Conservation (phyloP, 2,888 invertebrate genomes). For the Scrobipalpa atriplicella region DNA sequence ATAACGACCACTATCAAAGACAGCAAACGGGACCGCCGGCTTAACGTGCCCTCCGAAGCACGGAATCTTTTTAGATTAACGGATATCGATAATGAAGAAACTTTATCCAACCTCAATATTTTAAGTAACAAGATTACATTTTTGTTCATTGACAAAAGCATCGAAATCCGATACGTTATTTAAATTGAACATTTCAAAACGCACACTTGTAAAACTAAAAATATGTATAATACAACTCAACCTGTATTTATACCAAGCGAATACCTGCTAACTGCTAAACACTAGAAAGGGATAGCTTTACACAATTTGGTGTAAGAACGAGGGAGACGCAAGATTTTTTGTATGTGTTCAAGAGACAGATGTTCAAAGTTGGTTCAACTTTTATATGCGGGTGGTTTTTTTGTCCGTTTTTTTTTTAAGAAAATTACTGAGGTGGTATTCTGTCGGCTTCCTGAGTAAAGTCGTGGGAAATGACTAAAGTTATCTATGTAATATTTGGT, state of each 20-base stretch:
- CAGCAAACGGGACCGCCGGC: too few species aligned
- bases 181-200: slow-evolving; percentile 10
- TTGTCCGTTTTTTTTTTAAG: slow-evolving; percentile 34
- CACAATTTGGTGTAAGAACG: slow-evolving; percentile 26
- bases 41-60: too few species aligned
- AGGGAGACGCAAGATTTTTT: slow-evolving; percentile 40
- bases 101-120: slow-evolving; percentile 1
- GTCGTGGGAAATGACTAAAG: slow-evolving; percentile 15
- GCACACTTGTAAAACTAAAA: slow-evolving; percentile 21
- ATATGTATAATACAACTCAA: slow-evolving; percentile 11
- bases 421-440: slow-evolving; percentile 42
- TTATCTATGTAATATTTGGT: neutral
- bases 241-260: slow-evolving; percentile 8
- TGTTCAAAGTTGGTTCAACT: slow-evolving; percentile 61
- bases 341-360: slow-evolving; percentile 61
- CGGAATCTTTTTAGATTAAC: too few species aligned
- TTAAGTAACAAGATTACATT: slow-evolving; percentile 9
- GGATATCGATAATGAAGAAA: neutral
- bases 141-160: slow-evolving; percentile 13
- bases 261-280: slow-evolving; percentile 18
- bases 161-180: slow-evolving; percentile 14
- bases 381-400: slow-evolving; percentile 71
- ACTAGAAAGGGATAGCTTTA: slow-evolving; percentile 13
- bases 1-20: too few species aligned
- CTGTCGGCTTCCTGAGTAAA: slow-evolving; percentile 19